A percentile compares a stretch with the other conserved stretches of the same genome.
Conservation (phyloP, 2,797 vertebrate genomes). For the Falco novaeseelandiae region DNA sequence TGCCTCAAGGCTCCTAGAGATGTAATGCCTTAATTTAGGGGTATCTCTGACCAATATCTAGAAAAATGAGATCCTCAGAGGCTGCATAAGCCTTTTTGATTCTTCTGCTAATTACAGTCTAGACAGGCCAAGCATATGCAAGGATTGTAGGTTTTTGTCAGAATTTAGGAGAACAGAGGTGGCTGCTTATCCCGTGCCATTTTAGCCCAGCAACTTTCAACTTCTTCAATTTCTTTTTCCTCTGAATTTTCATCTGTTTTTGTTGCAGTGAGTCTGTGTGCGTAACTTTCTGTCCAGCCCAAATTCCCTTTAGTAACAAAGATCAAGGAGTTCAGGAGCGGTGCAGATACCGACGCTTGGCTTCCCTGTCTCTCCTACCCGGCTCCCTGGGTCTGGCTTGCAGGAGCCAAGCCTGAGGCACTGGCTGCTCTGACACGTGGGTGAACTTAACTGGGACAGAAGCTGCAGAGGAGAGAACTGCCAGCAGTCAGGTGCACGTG, state of each 20-base stretch:
- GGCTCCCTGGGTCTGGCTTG: not conserved
- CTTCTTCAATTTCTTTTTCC: not conserved
- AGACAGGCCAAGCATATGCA: not conserved
- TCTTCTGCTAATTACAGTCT: not conserved
- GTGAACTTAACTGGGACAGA: not conserved
- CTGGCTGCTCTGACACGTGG: not conserved
- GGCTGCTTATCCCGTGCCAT: not conserved
- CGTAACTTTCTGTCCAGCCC: not conserved
- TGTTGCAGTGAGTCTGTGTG: not conserved
- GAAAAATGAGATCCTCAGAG: not conserved
- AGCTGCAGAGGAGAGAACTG: not conserved
- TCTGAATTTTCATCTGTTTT: not conserved
- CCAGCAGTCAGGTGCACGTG: not conserved
- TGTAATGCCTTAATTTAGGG: not conserved
- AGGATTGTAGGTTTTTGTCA: not conserved
- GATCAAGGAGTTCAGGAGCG: not conserved
- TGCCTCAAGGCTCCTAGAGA: not conserved
- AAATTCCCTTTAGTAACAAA: not conserved
- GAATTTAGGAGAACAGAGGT: not conserved
- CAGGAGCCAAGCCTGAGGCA: not conserved
- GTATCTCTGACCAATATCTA: not conserved
- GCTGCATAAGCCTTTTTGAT: not conserved
- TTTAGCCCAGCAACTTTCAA: not conserved
- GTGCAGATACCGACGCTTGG: not conserved
- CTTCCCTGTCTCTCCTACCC: fast-evolving